Evolutionary conservation across 1,140 invertebrate species (phyloP), one percentile per base, ranked within the genome.

Genomic region (Subanguina moxae): DNA sequence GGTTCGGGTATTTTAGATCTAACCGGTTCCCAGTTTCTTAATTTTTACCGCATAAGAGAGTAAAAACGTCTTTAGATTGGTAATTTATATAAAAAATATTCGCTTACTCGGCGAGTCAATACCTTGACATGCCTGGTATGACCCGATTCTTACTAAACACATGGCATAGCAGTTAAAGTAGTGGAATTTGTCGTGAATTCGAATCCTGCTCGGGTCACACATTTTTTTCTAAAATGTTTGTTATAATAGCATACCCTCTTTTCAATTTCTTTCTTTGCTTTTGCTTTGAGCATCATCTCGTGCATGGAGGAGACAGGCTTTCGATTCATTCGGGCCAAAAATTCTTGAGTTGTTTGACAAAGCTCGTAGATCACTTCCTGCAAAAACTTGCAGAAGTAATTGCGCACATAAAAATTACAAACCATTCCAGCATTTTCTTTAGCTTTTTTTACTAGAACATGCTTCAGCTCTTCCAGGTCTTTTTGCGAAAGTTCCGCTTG

Each of bases 351-450:
- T 13, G 17, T 21, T 23, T 25, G 52, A 59, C 72, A 76, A 1
- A 72, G 30, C 27, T 72, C 70, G 19, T 48, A 45, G 52, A 72
- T 75, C 59, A 75, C 57, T 52, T 71, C 30, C 63, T 67, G 52
- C 23, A 68, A 69, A 15, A 38, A 38, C 11, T 38, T 38, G 32
- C 11, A 11, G 11, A 38, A 3, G 11, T 38, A 38, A 38, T 38
- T 38, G 32, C 32, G 3, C 11, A 38, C 32, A 38, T 11, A 11
- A 3, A 38, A 38, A 38, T 38, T 11, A 38, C 32, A 5, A 38
- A 61, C 58, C 62, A 61, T 64, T 48, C 62, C 62, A 64, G 21
- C 3, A 19, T n/a, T 19, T 64, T 56, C 62, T n/a, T 38, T 63
- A 23, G 62, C 5, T 61, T 30, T 61, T 13, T 3, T 43, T 43